Percentiles rank a stretch among this genome's conserved stretches.
Evolutionary conservation across 2,113 vertebrate species (phyloP).

Genomic region (Atlantisia rogersi): DNA sequence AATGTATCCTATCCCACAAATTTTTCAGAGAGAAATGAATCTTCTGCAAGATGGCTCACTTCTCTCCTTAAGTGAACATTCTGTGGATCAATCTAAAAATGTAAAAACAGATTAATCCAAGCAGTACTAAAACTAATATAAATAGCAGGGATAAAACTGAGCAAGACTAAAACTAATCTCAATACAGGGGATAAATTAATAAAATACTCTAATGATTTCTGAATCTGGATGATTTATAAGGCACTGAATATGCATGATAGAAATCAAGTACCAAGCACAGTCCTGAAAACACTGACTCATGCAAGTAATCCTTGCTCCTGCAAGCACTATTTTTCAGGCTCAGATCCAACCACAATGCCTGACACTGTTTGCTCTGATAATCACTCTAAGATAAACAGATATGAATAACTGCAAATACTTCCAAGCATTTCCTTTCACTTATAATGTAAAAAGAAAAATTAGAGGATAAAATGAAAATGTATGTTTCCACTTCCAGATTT

Average conservation of each 20-base stretch:
- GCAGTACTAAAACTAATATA: background rate
- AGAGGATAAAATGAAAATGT: slow-evolving; percentile 60
- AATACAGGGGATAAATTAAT: slow-evolving; percentile 19
- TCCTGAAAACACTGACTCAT: slow-evolving; percentile 55
- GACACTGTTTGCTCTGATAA: slow-evolving; percentile 74
- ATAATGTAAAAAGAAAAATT: slow-evolving; percentile 66
- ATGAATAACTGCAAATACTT: slow-evolving; percentile 61
- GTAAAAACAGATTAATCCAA: slow-evolving; percentile 23
- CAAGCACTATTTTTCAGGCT: slow-evolving; percentile 58
- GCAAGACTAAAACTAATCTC: slow-evolving; percentile 35
- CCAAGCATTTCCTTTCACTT: slow-evolving; percentile 59
- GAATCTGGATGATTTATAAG: slow-evolving; percentile 60
- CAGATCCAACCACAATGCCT: slow-evolving; percentile 68
- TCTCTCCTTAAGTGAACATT: slow-evolving; percentile 3
- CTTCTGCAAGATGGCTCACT: background rate
- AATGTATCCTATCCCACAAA: background rate
- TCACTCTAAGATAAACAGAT: slow-evolving; percentile 72
- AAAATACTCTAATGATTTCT: slow-evolving; percentile 39
- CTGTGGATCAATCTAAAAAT: slow-evolving; percentile 8
- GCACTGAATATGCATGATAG: slow-evolving; percentile 50
- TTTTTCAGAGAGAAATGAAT: background rate
- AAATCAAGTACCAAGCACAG: slow-evolving; percentile 56
- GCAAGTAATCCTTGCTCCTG: slow-evolving; percentile 55
- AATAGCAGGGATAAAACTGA: slow-evolving; percentile 14
- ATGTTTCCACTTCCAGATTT: slow-evolving; percentile 67